Evolutionary conservation across 2,113 vertebrate species (phyloP), one percentile per base, ranked within the genome.

Genomic region (Regulus satrapa): DNA sequence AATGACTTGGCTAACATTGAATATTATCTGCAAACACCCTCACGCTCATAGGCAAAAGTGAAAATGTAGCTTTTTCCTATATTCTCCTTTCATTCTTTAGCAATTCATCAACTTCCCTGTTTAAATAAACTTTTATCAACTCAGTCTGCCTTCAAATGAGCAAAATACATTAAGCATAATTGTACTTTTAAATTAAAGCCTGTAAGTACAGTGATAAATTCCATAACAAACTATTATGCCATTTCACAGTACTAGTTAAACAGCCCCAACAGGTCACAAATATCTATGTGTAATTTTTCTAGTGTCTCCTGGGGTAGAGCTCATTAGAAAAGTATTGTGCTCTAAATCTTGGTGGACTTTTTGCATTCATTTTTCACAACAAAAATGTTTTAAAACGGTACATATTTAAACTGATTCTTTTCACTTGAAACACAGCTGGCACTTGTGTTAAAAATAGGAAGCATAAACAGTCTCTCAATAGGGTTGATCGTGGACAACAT

Each of bases 401-500:
- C 11, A 11, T 45, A 68, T 69, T 29, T 62, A 63, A 84, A 40
- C 5, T 38, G 0, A 15, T 43, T 88, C 51, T 74, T 91, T 71
- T 55, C 41, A 78, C 10, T 12, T 56, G 36, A 67, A 90, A 72
- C 18, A 43, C 2, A 9, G 40, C 31, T 74, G 34, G 46, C 34
- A 18, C 3, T n/a, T 89, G n/a, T 48, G 32, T 58, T 55, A 62
- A 61, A 80, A 48, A 28, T 1, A 58, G 8, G 38, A 86, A 67
- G 36, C 15, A n/a, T 21, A 14, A 71, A 52, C 31, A 69, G 20
- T 40, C 19, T 91, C 56, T 41, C 69, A 68, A 28, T 19, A 36
- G 18, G 9, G 12, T 8, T 40, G 29, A 48, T 14, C n/a, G 56
- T 1, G 0, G 0, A 41, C 58, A 17, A 31, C 23, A 46, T 69